Base-by-base conservation (phyloP, 2,797 vertebrate species). In the Urophycis tenuis region DNA sequence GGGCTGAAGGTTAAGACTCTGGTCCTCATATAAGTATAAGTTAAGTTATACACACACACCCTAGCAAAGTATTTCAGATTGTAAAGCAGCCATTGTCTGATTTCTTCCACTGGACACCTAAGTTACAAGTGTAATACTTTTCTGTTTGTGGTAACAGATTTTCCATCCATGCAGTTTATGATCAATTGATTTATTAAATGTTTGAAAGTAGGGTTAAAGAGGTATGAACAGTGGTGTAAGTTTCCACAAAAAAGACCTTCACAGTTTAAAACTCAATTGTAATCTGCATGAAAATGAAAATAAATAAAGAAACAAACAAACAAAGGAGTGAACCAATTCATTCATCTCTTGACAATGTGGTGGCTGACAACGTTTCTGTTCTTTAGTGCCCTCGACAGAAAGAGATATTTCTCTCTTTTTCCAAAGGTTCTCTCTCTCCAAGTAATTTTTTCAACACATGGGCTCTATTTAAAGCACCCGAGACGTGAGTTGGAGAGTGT, bases 111-210 rank as follows among this genome's bases (percentile, higher is more conserved):
- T 35, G 71, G 31, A 81, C 33, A 77, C 19, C 25, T 81, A 30
- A 76, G 74, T 78, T 45, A 82, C 69, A 78, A 74, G 60, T 25
- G 35, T 36, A 76, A 75, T 77, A 72, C 53, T 32, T 41, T 73
- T 32, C 79, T 67, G 76, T 70, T 70, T 29, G 80, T 76, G 39
- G 76, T 79, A 87, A 88, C 81, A 92, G 80, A 91, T 85, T 85
- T 29, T 83, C 80, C 81, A 85, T 88, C 80, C 72, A 80, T 82
- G 81, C 81, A 78, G 80, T 87, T 89, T 86, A 85, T 88, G 92
- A 92, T 91, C 85, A 91, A 90, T 92, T 88, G 79, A 91, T 94
- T 94, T 93, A 93, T 94, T 93, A 85, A 88, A 90, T 91, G 89
- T 90, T 91, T 91, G 88, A 92, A 91, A 92, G 91, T 88, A 83